Base-by-base conservation (phyloP, 2,113 vertebrate genomes). In the Forbesichthys agassizii region DNA sequence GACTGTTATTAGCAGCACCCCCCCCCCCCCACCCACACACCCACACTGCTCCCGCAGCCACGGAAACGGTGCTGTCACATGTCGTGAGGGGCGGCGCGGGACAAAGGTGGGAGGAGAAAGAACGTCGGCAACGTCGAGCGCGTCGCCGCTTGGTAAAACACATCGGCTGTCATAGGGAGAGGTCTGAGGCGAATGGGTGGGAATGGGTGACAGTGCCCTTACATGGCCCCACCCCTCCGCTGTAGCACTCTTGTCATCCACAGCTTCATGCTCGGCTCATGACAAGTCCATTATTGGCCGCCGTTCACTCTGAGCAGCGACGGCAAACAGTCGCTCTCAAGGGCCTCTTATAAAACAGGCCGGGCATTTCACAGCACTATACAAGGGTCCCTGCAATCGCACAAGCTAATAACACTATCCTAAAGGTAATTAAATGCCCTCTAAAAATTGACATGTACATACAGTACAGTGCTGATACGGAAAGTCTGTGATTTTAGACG, bases 61-160 rank as follows among this genome's bases (percentile, higher is more conserved):
- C 63, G 27, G 56, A 77, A 71, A 54, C 27, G 10, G 67, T 68
- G 74, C 78, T 88, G 86, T 90, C 85, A 87, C 82, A 76, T 56
- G 0, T 13, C 55, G 81, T 71, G 57, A 60, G 49, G 13, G 48
- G 12, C 14, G 6, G 55, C n/a, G 16, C 79, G 33, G 80, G 80
- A 88, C 82, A 86, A 80, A 82, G 71, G 71, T 73, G 46, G 69
- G 68, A 61, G 74, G 72, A 74, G 81, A 88, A 87, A 87, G 27
- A 89, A 82, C 83, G 84, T 83, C 71, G 33, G 64, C 73, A 79
- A 79, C 82, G 80, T 85, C 61, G 80, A 75, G 80, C 78, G 78
- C 85, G 77, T 75, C 82, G 75, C 88, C 80, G 84, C 73, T 88
- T 68, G 71, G 79, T 78, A 76, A 84, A 86, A 89, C 88, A 88